These are phyloP conservation scores for Aporrectodea caliginosa DNA, from an alignment of 1,140 invertebrate genomes.

Conservation along the genomic window DNA sequence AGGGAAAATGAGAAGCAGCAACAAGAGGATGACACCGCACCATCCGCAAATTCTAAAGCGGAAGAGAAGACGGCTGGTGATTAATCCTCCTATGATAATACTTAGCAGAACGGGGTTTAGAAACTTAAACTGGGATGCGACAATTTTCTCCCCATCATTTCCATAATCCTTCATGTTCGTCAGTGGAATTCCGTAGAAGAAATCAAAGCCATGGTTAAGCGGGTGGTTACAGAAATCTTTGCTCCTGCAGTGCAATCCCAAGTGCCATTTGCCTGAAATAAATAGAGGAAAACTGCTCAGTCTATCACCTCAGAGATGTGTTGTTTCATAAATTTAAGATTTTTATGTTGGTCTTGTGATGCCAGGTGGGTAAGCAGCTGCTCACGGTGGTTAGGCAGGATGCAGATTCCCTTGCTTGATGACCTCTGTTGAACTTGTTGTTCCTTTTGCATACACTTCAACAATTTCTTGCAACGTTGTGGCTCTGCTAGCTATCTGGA, in stretches of 20 bases:
- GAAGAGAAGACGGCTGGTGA: constrained; percentile 12
- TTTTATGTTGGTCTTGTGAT: neutral
- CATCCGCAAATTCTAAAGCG: neutral
- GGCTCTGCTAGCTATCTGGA: neutral
- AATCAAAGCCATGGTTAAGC: constrained; percentile 57
- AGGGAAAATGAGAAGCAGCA: constrained; percentile 34
- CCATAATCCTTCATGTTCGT: constrained; percentile 55
- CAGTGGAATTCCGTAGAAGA: constrained; percentile 57
- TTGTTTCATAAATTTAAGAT: neutral
- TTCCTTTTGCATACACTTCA: neutral
- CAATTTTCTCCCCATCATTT: constrained; percentile 31
- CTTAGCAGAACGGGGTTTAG: neutral
- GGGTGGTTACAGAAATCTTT: constrained; percentile 51
- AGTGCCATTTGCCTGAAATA: constrained; percentile 57
- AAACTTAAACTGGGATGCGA: neutral
- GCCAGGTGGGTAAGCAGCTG: no score
- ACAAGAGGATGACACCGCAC: neutral
- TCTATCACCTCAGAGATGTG: neutral
- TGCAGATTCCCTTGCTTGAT: no score
- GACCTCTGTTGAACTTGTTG: neutral
- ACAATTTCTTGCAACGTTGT: neutral
- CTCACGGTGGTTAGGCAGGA: no score
- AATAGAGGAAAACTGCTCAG: neutral
- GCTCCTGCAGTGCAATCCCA: constrained; percentile 48
- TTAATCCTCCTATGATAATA: neutral